Percentiles rank a stretch among this genome's conserved stretches.
These are phyloP conservation scores for Illadopsis cleaveri DNA, from an alignment of 2,113 vertebrate species.

Conservation along the genomic window DNA sequence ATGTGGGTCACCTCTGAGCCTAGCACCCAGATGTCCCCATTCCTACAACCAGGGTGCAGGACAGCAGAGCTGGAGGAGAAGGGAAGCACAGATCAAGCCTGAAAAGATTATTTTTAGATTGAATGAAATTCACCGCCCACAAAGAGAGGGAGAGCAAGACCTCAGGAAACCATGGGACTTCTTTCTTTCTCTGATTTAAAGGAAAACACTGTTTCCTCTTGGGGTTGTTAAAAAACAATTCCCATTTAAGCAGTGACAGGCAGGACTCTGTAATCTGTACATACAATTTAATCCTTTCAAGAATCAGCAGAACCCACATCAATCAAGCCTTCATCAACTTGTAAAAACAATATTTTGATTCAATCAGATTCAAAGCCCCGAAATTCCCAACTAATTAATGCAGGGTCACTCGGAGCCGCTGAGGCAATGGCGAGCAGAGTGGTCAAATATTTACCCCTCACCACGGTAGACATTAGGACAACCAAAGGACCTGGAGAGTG, in stretches of 20 bases:
- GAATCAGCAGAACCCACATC: slow-evolving; percentile 90
- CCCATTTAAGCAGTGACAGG: slow-evolving; percentile 65
- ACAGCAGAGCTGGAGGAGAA: neutral
- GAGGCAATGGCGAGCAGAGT: slow-evolving; percentile 61
- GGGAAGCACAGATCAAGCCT: neutral
- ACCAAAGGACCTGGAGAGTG: slow-evolving; percentile 58
- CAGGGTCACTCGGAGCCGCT: slow-evolving; percentile 77
- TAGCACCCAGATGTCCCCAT: neutral
- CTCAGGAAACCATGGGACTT: slow-evolving; percentile 6
- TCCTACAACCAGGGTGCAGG: neutral
- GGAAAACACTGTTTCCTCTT: slow-evolving; percentile 45
- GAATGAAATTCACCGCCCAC: neutral
- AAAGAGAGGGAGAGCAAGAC: neutral
- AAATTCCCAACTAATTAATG: slow-evolving; percentile 82
- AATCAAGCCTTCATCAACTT: slow-evolving; percentile 99
- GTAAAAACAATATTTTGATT: slow-evolving; percentile 98
- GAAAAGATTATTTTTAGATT: slow-evolving; percentile 21
- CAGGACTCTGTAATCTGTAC: slow-evolving; percentile 89
- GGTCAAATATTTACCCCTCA: slow-evolving; percentile 83
- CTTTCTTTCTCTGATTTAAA: slow-evolving; percentile 29
- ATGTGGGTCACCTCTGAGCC: neutral
- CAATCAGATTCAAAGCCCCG: slow-evolving; percentile 85
- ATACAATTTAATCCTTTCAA: slow-evolving; percentile 99
- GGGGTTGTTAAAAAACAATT: slow-evolving; percentile 67
- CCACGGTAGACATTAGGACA: slow-evolving; percentile 51